Conservation (phyloP, 2,113 vertebrate species). For the Varanus salvator region DNA sequence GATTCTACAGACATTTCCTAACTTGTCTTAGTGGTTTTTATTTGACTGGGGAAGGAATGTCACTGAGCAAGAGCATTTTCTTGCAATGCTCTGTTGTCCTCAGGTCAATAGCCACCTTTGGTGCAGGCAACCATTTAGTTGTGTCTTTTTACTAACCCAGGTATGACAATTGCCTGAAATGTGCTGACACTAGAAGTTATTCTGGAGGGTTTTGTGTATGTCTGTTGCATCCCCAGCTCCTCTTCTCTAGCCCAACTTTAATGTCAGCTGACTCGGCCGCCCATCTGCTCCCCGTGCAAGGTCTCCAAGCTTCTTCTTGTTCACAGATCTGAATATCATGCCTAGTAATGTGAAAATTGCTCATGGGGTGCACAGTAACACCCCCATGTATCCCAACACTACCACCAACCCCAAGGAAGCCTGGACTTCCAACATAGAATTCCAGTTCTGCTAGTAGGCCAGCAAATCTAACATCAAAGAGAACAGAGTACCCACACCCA, state of each 20-base stretch:
- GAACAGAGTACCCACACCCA: neutral
- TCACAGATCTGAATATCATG: neutral
- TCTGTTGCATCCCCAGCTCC: neutral
- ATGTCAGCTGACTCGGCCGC: neutral
- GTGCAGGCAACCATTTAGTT: too few relatives aligned
- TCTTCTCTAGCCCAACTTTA: neutral
- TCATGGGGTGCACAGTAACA: neutral
- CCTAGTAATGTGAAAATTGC: neutral
- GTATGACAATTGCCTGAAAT: too few relatives aligned
- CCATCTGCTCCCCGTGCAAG: too few relatives aligned
- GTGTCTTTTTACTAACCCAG: too few relatives aligned
- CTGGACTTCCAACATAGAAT: neutral
- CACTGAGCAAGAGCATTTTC: too few relatives aligned
- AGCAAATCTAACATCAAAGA: neutral
- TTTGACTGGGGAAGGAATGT: too few relatives aligned
- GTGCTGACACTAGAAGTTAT: neutral
- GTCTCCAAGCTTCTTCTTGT: neutral
- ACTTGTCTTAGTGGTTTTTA: too few relatives aligned
- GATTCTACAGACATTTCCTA: too few relatives aligned
- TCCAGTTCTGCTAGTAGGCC: neutral
- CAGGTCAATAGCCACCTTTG: too few relatives aligned
- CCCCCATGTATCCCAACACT: neutral
- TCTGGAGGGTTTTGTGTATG: neutral
- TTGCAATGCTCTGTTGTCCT: too few relatives aligned
- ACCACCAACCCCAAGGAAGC: neutral